These are phyloP conservation scores for Melanotaenia maccullochi DNA, from an alignment of 2,797 vertebrate species.

Conservation along the genomic window DNA sequence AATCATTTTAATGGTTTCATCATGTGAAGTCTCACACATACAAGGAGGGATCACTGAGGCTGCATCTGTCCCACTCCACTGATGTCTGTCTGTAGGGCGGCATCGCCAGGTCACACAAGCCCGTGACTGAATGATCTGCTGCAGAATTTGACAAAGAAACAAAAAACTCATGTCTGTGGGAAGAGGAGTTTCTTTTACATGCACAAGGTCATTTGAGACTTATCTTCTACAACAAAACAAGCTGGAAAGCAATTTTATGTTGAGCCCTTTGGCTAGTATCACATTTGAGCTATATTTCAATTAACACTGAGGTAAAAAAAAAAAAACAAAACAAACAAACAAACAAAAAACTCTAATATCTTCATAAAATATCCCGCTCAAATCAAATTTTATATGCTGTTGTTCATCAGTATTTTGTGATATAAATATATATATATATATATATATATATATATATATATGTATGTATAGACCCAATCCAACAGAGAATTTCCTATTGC, in stretches of 20 bases:
- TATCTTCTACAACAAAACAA: background rate
- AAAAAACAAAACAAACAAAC: too few species aligned
- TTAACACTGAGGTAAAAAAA: too few species aligned
- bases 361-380: too few species aligned
- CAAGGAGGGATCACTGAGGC: slow-evolving; percentile 56
- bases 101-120: slow-evolving; percentile 39
- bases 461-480: too few species aligned
- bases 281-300: background rate
- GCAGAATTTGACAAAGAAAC: slow-evolving; percentile 37
- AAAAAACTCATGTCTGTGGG: slow-evolving; percentile 10
- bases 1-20: slow-evolving; percentile 71
- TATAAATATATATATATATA: too few species aligned
- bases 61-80: slow-evolving; percentile 57
- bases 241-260: slow-evolving; percentile 5
- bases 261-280: slow-evolving; percentile 4
- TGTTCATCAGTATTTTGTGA: too few species aligned
- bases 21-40: slow-evolving; percentile 42
- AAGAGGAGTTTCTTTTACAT: slow-evolving; percentile 15
- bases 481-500: too few species aligned
- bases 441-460: too few species aligned
- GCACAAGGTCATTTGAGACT: slow-evolving; percentile 28
- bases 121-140: slow-evolving; percentile 36
- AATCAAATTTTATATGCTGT: too few species aligned
- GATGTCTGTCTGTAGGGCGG: slow-evolving; percentile 52
- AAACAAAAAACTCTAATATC: too few species aligned